A percentile compares a stretch with the other conserved stretches of the same genome.
phyloP scores from a whole-genome alignment of 2,888 invertebrate species.

The Hybos culiciformis region DNA sequence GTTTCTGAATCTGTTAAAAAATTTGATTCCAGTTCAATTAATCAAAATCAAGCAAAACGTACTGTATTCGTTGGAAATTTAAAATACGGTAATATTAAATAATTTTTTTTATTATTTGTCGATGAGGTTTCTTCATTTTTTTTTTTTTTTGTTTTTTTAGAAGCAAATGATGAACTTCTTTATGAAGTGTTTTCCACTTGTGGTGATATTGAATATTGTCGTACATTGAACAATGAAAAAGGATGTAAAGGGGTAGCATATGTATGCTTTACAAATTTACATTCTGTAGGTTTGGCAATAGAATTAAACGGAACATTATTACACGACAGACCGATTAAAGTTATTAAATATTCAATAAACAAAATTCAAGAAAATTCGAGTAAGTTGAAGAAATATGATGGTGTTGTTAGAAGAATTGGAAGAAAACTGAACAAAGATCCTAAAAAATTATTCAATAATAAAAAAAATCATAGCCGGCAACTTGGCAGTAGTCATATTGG shows the following conservation, averaged over 20 bases:
- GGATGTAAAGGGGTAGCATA: constrained; percentile 33
- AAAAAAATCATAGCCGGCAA: neutral
- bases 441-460: neutral
- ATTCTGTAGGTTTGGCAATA: constrained; percentile 29
- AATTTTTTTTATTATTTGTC: neutral
- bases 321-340: constrained; percentile 31
- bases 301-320: constrained; percentile 31
- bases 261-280: constrained; percentile 29
- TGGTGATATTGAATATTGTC: constrained; percentile 32
- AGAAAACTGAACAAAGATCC: neutral
- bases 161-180: constrained; percentile 28
- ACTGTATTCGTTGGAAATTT: constrained; percentile 33
- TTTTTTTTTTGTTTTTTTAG: constrained; percentile 16
- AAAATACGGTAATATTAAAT: constrained; percentile 26
- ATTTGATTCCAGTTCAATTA: constrained; percentile 6
- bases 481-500: constrained; percentile 15
- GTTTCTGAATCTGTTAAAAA: constrained; percentile 20
- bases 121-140: neutral
- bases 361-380: constrained; percentile 23
- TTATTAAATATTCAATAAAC: constrained; percentile 25
- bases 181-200: constrained; percentile 31
- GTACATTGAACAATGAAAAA: constrained; percentile 25
- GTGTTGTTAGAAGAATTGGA: constrained; percentile 6
- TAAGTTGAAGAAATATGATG: constrained; percentile 18
- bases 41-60: constrained; percentile 20